Base-by-base conservation (phyloP, 2,888 invertebrate species). In the Nemoura dubitans region DNA sequence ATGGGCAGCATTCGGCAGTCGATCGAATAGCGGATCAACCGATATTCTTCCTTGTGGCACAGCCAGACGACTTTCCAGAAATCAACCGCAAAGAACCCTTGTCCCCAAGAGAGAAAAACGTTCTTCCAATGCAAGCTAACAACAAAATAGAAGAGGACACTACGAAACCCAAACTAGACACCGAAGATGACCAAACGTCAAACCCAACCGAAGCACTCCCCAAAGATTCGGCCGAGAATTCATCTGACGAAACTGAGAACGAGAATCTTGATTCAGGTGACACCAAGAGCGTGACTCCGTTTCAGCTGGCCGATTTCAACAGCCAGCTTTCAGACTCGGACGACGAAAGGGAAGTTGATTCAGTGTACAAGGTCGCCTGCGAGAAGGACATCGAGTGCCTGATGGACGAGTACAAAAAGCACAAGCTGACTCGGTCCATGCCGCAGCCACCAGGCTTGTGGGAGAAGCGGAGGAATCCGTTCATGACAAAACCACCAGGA, bases 41-140 rank as follows among this genome's bases (percentile, higher is more conserved):
- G 36, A 92, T 94, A 14, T 94, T 94, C 88, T 92, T 94, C 88
- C 90, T 94, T 59, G 92, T 94, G 0, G 93, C 94, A 0, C 93
- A 93, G 86, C 93, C 93, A 0, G 94, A 94, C 59, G 94, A 94
- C 87, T 92, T 93, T 84, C 90, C 92, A 0, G 91, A 92, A 86
- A 90, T 92, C 36, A 90, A 90, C 5, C 89, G 89, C 25, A 91
- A 90, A 86, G 90, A 91, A 83, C 88, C 89, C 0, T 88, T 89
- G 16, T 82, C 85, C 21, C 83, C 88, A 83, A 76, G 86, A 16
- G 21, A 43, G 30, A 26, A 86, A 29, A 87, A 76, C 7, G 87
- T 76, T 21, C 84, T 84, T 83, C 83, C 83, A 42, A 83, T 83
- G 83, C 30, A 83, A 83, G 27, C 27, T 3, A 26, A 26, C 14